These are phyloP conservation scores for Thyatira batis DNA, from an alignment of 2,888 invertebrate species.

Conservation along the genomic window DNA sequence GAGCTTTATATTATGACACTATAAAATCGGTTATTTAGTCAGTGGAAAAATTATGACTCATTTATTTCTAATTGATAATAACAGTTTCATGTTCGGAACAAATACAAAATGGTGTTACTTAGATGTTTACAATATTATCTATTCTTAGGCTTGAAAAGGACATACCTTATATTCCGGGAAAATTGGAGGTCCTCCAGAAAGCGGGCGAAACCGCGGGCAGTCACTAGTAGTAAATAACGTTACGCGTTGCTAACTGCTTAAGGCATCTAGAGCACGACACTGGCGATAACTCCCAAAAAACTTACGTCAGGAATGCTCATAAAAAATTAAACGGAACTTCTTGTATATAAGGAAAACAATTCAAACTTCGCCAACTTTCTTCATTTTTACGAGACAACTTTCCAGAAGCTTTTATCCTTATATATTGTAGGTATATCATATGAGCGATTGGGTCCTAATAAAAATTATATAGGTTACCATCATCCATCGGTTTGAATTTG, in stretches of 20 bases:
- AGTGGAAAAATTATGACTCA: too few relatives aligned
- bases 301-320: background rate
- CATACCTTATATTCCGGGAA: too few relatives aligned
- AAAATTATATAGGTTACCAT: background rate
- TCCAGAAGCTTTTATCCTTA: background rate
- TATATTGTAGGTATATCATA: background rate
- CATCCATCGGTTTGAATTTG: background rate
- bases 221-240: too few relatives aligned
- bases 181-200: too few relatives aligned
- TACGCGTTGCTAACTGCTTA: background rate
- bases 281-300: background rate
- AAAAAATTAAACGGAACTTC: background rate
- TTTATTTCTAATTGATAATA: too few relatives aligned
- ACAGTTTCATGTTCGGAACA: too few relatives aligned
- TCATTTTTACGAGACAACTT: background rate
- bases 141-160: too few relatives aligned
- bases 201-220: too few relatives aligned
- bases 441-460: background rate
- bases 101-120: too few relatives aligned
- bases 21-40: too few relatives aligned
- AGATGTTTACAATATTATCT: too few relatives aligned
- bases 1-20: too few relatives aligned
- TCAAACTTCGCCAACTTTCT: background rate
- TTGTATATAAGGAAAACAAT: slow-evolving; percentile 1
- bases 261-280: background rate